These are phyloP conservation scores for Lepus timidus DNA, from an alignment of 2,113 vertebrate species.

Conservation along the genomic window DNA sequence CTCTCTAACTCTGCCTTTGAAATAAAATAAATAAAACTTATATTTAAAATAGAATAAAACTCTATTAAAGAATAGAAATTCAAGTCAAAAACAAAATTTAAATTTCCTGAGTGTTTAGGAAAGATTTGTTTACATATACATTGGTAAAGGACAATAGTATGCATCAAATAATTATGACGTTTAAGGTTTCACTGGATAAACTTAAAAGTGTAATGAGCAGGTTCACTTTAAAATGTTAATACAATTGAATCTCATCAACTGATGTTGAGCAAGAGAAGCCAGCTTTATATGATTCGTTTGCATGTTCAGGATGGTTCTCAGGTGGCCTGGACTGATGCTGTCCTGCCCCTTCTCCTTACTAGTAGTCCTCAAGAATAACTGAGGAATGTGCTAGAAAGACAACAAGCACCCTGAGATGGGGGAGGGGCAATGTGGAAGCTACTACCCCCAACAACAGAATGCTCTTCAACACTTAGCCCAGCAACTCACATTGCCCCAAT, in stretches of 20 bases:
- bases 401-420: not conserved
- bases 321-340: no score
- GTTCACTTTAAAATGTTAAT: not conserved
- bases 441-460: not conserved
- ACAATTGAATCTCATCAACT: not conserved
- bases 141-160: not conserved
- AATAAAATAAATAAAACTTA: no score
- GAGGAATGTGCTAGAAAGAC: not conserved
- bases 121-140: not conserved
- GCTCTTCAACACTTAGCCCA: not conserved
- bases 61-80: constrained; percentile 18
- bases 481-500: not conserved
- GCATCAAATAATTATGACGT: not conserved
- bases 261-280: not conserved
- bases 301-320: not conserved
- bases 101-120: constrained; percentile 9
- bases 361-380: not conserved
- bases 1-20: no score
- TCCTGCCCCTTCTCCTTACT: no score
- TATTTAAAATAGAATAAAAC: constrained; percentile 4
- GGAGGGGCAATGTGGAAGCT: not conserved
- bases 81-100: not conserved
- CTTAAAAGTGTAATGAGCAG: not conserved
- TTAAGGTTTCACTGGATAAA: not conserved
- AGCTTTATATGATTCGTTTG: not conserved